Conservation (phyloP, 1,140 invertebrate genomes). For the Zaprionus ghesquierei region DNA sequence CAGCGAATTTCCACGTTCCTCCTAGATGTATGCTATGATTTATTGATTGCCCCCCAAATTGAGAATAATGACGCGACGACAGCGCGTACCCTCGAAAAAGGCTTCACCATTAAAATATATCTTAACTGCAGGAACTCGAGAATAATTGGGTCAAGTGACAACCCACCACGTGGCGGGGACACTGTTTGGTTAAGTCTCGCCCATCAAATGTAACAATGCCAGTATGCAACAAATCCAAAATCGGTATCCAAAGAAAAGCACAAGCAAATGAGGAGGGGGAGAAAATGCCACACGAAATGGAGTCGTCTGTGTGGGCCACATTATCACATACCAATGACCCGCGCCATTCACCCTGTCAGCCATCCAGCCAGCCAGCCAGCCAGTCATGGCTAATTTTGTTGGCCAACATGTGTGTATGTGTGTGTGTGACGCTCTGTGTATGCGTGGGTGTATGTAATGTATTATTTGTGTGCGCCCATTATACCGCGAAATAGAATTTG, state of each 20-base stretch:
- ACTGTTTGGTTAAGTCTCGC: constrained; percentile 3
- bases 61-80: not conserved
- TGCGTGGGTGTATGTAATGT: not conserved
- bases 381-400: constrained; percentile 32
- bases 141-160: constrained; percentile 69
- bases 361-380: not conserved
- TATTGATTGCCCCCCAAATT: not conserved
- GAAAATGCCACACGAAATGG: constrained; percentile 22
- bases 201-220: constrained; percentile 11
- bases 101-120: constrained; percentile 18
- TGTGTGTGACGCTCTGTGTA: not conserved
- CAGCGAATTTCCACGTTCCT: not conserved
- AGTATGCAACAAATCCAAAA: constrained; percentile 43
- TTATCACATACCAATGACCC: constrained; percentile 24
- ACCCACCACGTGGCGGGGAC: constrained; percentile 11
- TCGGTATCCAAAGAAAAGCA: not conserved
- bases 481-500: constrained; percentile 16
- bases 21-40: not conserved
- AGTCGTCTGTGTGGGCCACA: constrained; percentile 21
- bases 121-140: not conserved
- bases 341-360: constrained; percentile 1
- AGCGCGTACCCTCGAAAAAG: not conserved
- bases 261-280: constrained; percentile 2
- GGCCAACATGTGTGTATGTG: constrained; percentile 4
- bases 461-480: constrained; percentile 10